Conservation (phyloP, 2,888 invertebrate species). For the Thera britannica region DNA sequence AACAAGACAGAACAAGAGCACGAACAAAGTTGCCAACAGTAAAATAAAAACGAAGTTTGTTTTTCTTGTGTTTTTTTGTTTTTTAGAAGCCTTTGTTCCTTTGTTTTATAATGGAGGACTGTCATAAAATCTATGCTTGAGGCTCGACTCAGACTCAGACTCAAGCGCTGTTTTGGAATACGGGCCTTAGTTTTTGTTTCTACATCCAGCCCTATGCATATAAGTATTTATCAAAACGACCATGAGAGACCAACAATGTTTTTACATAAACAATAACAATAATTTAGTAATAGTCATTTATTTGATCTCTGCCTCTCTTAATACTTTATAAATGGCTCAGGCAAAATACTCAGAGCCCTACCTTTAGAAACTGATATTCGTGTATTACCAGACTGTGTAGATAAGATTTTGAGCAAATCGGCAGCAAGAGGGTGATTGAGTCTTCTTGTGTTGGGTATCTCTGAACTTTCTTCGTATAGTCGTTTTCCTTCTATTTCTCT, state of each 20-base stretch:
- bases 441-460: not conserved
- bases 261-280: no score
- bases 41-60: constrained; percentile 10
- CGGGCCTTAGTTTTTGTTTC: no score
- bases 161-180: no score
- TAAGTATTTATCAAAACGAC: no score
- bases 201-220: no score
- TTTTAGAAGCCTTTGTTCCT: not conserved
- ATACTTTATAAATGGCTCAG: not conserved
- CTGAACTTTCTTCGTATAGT: not conserved
- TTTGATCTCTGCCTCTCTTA: not conserved
- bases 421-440: not conserved
- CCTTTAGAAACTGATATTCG: constrained; percentile 1
- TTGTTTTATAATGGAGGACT: not conserved
- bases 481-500: not conserved
- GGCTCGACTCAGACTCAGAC: no score
- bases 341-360: not conserved
- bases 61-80: not conserved
- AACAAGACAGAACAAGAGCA: constrained; percentile 5
- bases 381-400: constrained; percentile 6
- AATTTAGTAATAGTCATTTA: no score
- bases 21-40: constrained; percentile 13
- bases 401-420: constrained; percentile 4
- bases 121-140: not conserved
- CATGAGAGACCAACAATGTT: no score